Base-by-base conservation (phyloP, 2,888 invertebrate species). In the Meta bourneti region DNA sequence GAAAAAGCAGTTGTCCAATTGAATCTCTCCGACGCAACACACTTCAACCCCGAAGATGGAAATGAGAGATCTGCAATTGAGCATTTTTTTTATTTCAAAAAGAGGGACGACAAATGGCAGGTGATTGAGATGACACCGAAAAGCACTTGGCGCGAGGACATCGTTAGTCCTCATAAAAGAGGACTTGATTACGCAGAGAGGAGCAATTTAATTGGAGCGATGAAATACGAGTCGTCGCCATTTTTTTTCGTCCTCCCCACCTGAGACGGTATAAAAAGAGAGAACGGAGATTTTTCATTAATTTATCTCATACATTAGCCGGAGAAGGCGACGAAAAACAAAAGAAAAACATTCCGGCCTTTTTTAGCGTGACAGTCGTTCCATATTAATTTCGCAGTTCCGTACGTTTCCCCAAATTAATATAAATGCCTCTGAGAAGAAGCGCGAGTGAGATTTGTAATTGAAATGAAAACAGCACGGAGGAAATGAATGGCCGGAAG, bases 251-350 rank as follows among this genome's bases (percentile, higher is more conserved):
- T 51, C 19, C n/a, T 51, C 77, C 77, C 77, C 34, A 34, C 34
- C 34, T 34, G 34, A 34, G 72, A 19, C 49, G 52, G 77, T n/a
- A 77, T 19, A 34, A 70, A 85, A 70, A 86, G 48, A 52, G 6
- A 48, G 74, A 75, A 81, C 13, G n/a, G 51, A 48, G 54, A 77
- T 34, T 34, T 81, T 91, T 91, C 90, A 91, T 91, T 91, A 91
- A 91, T 91, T 91, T 91, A 81, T 81, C 86, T 81, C 34, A 34
- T 81, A 86, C 75, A 91, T 91, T 91, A 81, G 90, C 70, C 49
- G 72, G 34, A 34, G 54, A 78, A 77, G 74, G 71, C 70, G 77
- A 6, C 48, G 69, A 49, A 78, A 70, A 78, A 78, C 34, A 34
- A 34, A 34, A 34, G 34, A 78, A n/a, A 70, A 48, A 69, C 49